Evolutionary conservation across 2,888 invertebrate species (phyloP).

Genomic region (Folsomia candida): DNA sequence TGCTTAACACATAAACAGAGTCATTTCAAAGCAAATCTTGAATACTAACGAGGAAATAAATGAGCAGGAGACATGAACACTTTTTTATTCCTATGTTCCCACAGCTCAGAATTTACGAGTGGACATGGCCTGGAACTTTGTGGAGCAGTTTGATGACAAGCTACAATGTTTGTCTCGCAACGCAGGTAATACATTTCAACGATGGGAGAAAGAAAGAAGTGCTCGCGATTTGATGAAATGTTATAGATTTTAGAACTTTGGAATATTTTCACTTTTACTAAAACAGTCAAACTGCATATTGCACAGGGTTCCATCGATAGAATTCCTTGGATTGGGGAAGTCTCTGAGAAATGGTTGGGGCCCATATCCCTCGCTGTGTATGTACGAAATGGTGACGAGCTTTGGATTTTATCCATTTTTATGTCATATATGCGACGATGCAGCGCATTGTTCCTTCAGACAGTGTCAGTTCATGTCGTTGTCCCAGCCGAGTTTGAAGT

Average conservation of each 20-base stretch:
- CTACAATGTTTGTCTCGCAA: conserved; percentile 50
- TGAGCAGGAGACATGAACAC: too few species aligned
- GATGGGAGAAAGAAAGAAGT: too few species aligned
- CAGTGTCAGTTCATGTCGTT: conserved; percentile 70
- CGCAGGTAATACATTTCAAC: conserved; percentile 45
- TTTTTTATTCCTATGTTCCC: too few species aligned
- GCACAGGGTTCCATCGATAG: conserved; percentile 81
- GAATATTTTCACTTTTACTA: background rate
- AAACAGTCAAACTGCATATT: too few species aligned
- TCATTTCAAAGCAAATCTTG: too few species aligned
- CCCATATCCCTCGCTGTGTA: conserved; percentile 81
- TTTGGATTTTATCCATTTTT: conserved; percentile 69
- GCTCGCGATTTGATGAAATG: background rate
- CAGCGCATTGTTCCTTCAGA: conserved; percentile 68
- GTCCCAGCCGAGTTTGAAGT: conserved; percentile 19
- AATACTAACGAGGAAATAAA: too few species aligned
- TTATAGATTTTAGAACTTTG: background rate
- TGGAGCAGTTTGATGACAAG: conserved; percentile 49
- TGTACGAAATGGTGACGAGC: conserved; percentile 63
- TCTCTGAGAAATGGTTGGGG: conserved; percentile 76
- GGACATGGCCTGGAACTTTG: conserved; percentile 46
- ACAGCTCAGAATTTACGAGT: conserved; percentile 50
- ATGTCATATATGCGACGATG: conserved; percentile 73
- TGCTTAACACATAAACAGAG: too few species aligned
- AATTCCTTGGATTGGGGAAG: conserved; percentile 71